These are phyloP conservation scores for Crenuchus spilurus DNA, from an alignment of 2,797 vertebrate genomes.

Conservation along the genomic window DNA sequence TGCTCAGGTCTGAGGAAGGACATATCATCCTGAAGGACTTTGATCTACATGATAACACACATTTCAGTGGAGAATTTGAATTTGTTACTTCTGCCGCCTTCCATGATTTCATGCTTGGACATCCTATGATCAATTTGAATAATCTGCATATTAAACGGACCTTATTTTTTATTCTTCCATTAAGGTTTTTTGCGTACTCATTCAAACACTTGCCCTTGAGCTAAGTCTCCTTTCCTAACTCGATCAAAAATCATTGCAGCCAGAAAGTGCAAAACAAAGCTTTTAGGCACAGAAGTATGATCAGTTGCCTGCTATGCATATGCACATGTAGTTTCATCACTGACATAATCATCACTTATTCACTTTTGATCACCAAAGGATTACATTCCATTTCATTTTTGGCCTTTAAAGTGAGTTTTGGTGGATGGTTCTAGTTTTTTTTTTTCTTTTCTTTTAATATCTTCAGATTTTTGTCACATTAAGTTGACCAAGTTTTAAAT, in stretches of 20 bases:
- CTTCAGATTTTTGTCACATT: conserved; percentile 56
- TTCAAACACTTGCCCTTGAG: conserved; percentile 14
- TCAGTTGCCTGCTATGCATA: conserved; percentile 62
- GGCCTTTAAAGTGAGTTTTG: conserved; percentile 43
- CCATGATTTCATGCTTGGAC: not conserved
- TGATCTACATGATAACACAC: not conserved
- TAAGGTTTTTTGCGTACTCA: conserved; percentile 4
- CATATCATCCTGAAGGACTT: not conserved
- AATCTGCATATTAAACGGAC: conserved; percentile 30
- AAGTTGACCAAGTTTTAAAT: conserved; percentile 63
- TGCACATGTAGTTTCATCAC: conserved; percentile 55
- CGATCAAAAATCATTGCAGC: not conserved
- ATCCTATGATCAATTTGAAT: conserved; percentile 12
- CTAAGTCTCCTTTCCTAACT: conserved; percentile 8
- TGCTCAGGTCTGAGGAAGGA: not conserved
- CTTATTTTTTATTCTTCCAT: conserved; percentile 30
- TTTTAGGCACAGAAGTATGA: conserved; percentile 46
- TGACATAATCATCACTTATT: conserved; percentile 53
- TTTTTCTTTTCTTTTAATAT: conserved; percentile 31
- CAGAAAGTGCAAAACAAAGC: conserved; percentile 51
- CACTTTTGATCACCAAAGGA: conserved; percentile 59
- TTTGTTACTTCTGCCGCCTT: not conserved
- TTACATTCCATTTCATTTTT: conserved; percentile 72
- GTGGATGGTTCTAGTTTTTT: conserved; percentile 7
- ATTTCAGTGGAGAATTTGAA: conserved; percentile 4